Evolutionary conservation across 2,888 invertebrate species (phyloP), one percentile per base, ranked within the genome.

Genomic region (Patella pellucida): DNA sequence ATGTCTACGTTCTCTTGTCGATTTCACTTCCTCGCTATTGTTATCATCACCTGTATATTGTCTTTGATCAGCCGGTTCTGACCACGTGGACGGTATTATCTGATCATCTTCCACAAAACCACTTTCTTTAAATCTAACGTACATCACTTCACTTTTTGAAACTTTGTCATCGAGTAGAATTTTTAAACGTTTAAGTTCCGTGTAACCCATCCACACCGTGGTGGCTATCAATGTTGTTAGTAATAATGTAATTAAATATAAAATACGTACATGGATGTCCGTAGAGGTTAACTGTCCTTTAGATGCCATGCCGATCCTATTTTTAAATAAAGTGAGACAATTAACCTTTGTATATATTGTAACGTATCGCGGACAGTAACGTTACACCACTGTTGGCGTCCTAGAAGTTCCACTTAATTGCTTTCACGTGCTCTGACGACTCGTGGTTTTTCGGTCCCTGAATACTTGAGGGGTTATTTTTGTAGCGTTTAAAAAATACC

Each of bases 141-240:
- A 56, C 19, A 67, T 62, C 4, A 72, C 62, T 41, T 72, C 56
- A 50, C 23, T 72, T 27, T 62, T 54, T 15, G 72, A 72, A 11
- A 72, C 62, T 72, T 72, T 72, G 50, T 72, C 62, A 19, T 62
- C 50, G 50, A 56, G 67, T 56, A 62, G 23, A 51, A 41, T 16
- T 72, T 56, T 67, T 50, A 72, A 67, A 50, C 67, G 56, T 50
- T 31, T 31, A 67, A 72, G 72, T 72, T 72, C 72, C 19, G 72
- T 62, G 41, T 72, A 72, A 19, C 56, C 50, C 50, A 62, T 62
- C 72, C 72, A 72, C 27, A 72, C 62, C 19, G 62, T 19, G 4
- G 72, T 56, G 7, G 72, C 72, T 19, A 72, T 56, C 1, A 72
- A 19, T 12, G 62, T 11, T 62, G 72, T 72, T 16, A 72, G 50